A percentile compares a stretch with the other conserved stretches of the same genome.
phyloP scores from a whole-genome alignment of 2,113 vertebrate genomes.

The Myrmecophaga tridactyla region DNA sequence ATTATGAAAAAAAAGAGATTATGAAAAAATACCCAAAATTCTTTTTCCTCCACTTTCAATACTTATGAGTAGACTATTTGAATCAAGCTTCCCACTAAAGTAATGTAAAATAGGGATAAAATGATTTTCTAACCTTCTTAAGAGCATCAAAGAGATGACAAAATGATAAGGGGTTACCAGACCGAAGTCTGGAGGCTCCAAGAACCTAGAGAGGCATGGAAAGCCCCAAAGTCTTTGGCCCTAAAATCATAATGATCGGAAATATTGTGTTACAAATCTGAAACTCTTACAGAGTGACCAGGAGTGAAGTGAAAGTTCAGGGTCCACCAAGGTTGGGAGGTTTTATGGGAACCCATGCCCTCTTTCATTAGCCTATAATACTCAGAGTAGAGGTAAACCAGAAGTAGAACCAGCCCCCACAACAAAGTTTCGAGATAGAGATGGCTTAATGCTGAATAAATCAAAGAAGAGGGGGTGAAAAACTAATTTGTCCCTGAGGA shows the following conservation, averaged over 20 bases:
- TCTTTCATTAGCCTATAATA: neutral
- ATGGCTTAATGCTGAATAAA: neutral
- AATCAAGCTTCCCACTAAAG: neutral
- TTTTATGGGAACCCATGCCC: neutral
- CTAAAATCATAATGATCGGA: neutral
- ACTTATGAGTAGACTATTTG: neutral
- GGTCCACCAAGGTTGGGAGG: neutral
- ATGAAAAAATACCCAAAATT: neutral
- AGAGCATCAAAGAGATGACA: conserved; percentile 13
- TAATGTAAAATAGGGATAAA: neutral
- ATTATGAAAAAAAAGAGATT: neutral
- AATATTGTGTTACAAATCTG: neutral
- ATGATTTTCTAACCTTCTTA: neutral
- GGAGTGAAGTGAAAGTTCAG: neutral
- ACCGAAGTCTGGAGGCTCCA: neutral
- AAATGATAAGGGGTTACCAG: neutral
- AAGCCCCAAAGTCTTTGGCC: neutral
- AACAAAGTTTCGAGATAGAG: neutral
- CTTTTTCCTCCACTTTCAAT: neutral
- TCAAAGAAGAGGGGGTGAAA: neutral
- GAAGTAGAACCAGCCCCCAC: neutral
- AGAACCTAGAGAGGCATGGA: neutral
- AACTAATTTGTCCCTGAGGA: neutral
- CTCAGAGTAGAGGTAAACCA: neutral
- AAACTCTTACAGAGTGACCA: neutral